Conservation (phyloP, 2,888 invertebrate genomes). For the Onchidella celtica region DNA sequence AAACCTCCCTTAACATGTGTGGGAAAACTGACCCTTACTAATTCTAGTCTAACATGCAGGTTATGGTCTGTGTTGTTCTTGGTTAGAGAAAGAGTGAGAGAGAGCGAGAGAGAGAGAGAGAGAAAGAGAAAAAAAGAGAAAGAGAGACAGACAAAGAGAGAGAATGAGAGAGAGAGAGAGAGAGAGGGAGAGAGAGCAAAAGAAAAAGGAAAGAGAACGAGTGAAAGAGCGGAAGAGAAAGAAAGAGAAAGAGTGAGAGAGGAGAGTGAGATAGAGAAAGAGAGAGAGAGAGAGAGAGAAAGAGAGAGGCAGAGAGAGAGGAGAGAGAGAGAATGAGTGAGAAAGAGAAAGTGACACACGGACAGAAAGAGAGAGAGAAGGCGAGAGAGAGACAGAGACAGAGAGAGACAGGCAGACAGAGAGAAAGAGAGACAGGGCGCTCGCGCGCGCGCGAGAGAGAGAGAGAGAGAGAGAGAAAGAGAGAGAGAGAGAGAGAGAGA, state of each 20-base stretch:
- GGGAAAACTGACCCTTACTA: no score
- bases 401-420: no score
- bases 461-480: constrained; percentile 21
- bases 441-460: no score
- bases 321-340: neutral
- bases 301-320: constrained; percentile 21
- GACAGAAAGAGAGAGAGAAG: no score
- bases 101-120: no score
- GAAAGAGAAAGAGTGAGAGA: constrained; percentile 3
- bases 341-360: no score
- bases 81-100: no score
- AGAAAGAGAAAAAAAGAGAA: neutral
- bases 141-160: constrained; percentile 3
- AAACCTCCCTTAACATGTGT: no score
- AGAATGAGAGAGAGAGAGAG: constrained; percentile 25
- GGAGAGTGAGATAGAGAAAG: constrained; percentile 16
- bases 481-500: constrained; percentile 19
- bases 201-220: constrained; percentile 6
- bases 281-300: constrained; percentile 8
- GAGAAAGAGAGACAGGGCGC: constrained; percentile 8
- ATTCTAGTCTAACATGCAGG: no score
- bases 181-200: constrained; percentile 26
- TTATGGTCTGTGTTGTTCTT: no score
- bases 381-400: no score
- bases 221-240: neutral